Base-by-base conservation (phyloP, 1,140 invertebrate genomes). In the Drosophila ananassae region DNA sequence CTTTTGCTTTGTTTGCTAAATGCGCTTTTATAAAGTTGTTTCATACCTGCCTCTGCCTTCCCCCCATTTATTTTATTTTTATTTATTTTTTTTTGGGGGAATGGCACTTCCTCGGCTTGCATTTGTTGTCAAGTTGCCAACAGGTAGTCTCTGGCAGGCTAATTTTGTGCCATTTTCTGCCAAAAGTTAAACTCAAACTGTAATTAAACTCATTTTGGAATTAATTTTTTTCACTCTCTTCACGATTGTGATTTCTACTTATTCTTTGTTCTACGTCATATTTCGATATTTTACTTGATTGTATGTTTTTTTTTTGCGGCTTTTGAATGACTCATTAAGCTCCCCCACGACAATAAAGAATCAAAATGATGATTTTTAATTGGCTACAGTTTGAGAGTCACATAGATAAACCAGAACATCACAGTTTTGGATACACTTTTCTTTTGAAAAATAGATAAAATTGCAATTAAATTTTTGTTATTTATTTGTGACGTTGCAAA, bases 1-100 rank as follows among this genome's bases (percentile, higher is more conserved):
- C 68, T 77, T 85, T 73, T 77, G 81, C 77, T 80, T 84, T 84
- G 80, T 84, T 84, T 80, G 77, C 67, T 85, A 85, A 84, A 84
- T 85, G 77, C 81, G 81, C 80, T 84, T 84, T 84, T 84, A 85
- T 77, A 80, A 77, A 77, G 55, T 68, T 84, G 51, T 63, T 56
- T 75, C 30, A 59, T 72, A 72, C 58, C 30, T 58, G 37, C 32
- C 37, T 59, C 50, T 25, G 24, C 47, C 58, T 30, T 37, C 34
- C 34, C 34, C 34, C 2, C 3, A 0, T 32, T 46, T 34, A 41
- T 62, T 50, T 44, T 57, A 9, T 30, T 24, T 53, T 21, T 55
- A 48, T 66, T 58, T 69, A 72, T 69, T 24, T 55, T 53, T 66
- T 58, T 69, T 76, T 71, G 46, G 53, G 53, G 76, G 64, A 47